Percentiles rank a stretch among this genome's conserved stretches.
These are phyloP conservation scores for Prinia subflava DNA, from an alignment of 2,113 vertebrate species.

Conservation along the genomic window DNA sequence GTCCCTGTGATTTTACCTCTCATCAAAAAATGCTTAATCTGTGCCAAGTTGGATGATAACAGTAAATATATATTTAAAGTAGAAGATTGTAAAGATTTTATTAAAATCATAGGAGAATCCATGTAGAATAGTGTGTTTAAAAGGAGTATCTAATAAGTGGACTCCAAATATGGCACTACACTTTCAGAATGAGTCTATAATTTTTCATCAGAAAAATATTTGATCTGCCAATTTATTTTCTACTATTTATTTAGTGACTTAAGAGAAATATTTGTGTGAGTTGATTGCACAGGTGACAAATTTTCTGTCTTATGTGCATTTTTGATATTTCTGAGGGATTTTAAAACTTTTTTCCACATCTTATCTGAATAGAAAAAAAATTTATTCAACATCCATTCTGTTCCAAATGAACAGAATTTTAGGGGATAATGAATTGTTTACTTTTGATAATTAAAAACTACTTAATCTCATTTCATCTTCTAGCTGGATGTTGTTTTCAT, in stretches of 20 bases:
- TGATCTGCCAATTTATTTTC: background rate
- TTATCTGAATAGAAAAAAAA: background rate
- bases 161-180: background rate
- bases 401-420: background rate
- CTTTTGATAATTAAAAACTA: background rate
- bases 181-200: background rate
- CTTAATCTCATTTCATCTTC: background rate
- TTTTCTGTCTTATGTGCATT: background rate
- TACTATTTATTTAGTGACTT: background rate
- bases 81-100: background rate
- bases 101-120: background rate
- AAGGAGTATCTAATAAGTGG: background rate
- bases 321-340: background rate
- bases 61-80: background rate
- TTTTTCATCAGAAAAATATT: background rate
- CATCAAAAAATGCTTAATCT: background rate
- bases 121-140: background rate
- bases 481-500: background rate
- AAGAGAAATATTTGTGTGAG: background rate
- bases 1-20: background rate
- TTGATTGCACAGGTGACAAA: background rate
- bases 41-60: background rate
- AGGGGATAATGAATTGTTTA: background rate
- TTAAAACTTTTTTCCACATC: background rate
- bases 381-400: background rate